Evolutionary conservation across 2,797 vertebrate genomes (phyloP).

Genomic region (Galaxias olidus): DNA sequence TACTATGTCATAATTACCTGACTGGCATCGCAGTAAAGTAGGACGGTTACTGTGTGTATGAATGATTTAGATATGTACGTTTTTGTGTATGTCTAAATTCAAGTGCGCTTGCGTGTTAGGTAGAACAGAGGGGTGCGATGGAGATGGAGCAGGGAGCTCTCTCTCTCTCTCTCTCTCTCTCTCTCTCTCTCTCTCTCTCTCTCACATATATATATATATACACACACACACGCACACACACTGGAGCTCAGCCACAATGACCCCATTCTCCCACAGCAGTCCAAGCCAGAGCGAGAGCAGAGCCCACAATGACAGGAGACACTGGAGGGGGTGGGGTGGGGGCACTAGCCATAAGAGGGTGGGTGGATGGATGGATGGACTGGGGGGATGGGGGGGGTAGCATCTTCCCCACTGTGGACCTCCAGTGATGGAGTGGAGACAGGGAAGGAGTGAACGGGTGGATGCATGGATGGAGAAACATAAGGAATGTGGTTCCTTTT

Average conservation of each 20-base stretch:
- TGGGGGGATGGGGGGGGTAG: conserved; percentile 31
- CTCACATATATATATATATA: conserved; percentile 17
- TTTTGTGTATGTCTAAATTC: background rate
- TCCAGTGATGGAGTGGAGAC: conserved; percentile 11
- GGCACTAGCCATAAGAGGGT: conserved; percentile 17
- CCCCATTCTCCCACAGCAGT: conserved; percentile 74
- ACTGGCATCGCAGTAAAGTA: too few species aligned
- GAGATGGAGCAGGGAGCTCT: conserved; percentile 39
- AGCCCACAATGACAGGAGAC: conserved; percentile 72
- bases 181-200: conserved; percentile 38
- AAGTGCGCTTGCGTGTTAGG: conserved; percentile 34
- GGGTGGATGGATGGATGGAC: conserved; percentile 35
- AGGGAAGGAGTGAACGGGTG: background rate
- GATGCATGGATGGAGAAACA: conserved; percentile 14
- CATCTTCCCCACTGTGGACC: conserved; percentile 30
- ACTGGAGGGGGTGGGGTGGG: conserved; percentile 43
- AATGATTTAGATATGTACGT: conserved; percentile 11
- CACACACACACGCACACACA: conserved; percentile 38
- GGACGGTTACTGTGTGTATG: too few species aligned
- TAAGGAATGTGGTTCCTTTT: conserved; percentile 46
- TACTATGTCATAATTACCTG: too few species aligned
- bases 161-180: conserved; percentile 34
- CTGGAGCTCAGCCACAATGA: conserved; percentile 69
- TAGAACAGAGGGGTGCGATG: conserved; percentile 41
- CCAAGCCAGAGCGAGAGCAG: conserved; percentile 66